phyloP scores from a whole-genome alignment of 2,113 vertebrate species.

The Lipophrys pholis region DNA sequence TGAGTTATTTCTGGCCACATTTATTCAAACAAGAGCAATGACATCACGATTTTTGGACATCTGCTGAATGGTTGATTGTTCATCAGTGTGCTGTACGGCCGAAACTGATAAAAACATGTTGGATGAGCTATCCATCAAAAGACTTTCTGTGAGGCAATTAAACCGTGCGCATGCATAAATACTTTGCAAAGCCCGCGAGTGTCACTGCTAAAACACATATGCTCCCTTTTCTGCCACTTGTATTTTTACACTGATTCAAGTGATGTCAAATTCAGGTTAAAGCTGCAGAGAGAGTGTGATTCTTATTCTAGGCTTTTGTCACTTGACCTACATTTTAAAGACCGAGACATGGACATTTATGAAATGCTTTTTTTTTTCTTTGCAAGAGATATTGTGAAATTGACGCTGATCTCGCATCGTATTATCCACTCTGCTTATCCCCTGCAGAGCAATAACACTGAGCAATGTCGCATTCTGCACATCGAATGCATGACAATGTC shows the following conservation, averaged over 20 bases:
- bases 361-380: slow-evolving; percentile 42
- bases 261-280: slow-evolving; percentile 64
- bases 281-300: slow-evolving; percentile 42
- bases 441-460: background rate
- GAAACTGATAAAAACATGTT: slow-evolving; percentile 3
- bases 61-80: slow-evolving; percentile 56
- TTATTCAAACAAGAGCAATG: slow-evolving; percentile 41
- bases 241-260: slow-evolving; percentile 61
- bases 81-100: slow-evolving; percentile 18
- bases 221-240: slow-evolving; percentile 31
- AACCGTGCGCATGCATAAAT: background rate
- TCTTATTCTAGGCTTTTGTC: slow-evolving; percentile 45
- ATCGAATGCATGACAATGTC: slow-evolving; percentile 7
- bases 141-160: slow-evolving; percentile 2
- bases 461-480: background rate
- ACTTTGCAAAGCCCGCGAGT: background rate
- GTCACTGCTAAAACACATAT: background rate
- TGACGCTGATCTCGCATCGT: slow-evolving; percentile 14
- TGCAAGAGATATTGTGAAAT: slow-evolving; percentile 3
- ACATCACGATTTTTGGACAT: slow-evolving; percentile 48
- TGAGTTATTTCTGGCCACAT: slow-evolving; percentile 23
- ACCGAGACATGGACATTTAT: slow-evolving; percentile 43
- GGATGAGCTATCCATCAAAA: slow-evolving; percentile 5
- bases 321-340: slow-evolving; percentile 61
- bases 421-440: slow-evolving; percentile 27